A percentile compares a stretch with the other conserved stretches of the same genome.
Conservation (phyloP, 2,113 vertebrate genomes). For the Malaclemys terrapin region DNA sequence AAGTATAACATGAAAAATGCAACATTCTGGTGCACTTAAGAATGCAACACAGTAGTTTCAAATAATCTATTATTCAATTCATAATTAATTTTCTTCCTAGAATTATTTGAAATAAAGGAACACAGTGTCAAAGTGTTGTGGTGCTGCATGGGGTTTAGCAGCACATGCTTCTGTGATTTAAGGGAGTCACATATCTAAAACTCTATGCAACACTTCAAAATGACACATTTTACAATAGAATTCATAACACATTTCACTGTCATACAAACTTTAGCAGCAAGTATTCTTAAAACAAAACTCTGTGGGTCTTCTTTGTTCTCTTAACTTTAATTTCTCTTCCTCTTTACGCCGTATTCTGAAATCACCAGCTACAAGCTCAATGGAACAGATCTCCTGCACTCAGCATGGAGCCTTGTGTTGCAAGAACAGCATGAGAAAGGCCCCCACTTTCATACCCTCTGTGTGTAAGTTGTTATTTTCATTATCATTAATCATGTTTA, state of each 20-base stretch:
- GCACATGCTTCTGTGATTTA: not conserved
- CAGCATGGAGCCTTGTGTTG: not conserved
- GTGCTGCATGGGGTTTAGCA: not conserved
- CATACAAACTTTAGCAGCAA: too few relatives aligned
- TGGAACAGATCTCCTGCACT: not conserved
- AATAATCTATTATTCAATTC: not conserved
- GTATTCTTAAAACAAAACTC: not conserved
- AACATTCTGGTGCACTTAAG: not conserved
- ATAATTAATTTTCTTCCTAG: not conserved
- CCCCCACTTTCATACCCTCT: not conserved
- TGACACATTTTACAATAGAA: not conserved
- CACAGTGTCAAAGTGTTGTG: not conserved
- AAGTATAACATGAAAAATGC: not conserved
- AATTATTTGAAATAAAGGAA: not conserved
- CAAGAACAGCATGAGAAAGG: not conserved
- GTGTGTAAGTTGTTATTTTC: not conserved
- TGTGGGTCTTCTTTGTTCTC: not conserved
- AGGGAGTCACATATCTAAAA: not conserved
- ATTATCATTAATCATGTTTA: not conserved
- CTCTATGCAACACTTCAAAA: not conserved
- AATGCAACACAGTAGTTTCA: not conserved
- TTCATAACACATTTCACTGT: not conserved
- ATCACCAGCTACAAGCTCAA: not conserved
- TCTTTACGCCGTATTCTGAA: not conserved
- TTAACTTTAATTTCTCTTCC: not conserved